Percentiles rank a stretch among this genome's conserved stretches.
These are phyloP conservation scores for Anser cygnoides DNA, from an alignment of 2,113 vertebrate species.

Conservation along the genomic window DNA sequence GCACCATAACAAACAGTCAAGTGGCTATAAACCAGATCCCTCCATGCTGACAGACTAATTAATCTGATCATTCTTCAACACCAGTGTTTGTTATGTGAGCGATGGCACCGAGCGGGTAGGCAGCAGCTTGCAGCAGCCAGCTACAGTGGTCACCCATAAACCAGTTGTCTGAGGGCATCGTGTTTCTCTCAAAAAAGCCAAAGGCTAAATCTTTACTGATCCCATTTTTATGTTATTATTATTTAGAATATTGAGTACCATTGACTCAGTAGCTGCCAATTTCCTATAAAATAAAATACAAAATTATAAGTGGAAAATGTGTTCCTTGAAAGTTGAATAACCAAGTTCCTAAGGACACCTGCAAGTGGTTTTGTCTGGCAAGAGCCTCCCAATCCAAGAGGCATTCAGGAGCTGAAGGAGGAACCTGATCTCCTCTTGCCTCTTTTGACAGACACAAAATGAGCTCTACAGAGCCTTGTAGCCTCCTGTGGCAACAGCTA, in stretches of 20 bases:
- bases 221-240: neutral
- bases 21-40: conserved; percentile 52
- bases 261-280: neutral
- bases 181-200: neutral
- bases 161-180: neutral
- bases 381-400: neutral
- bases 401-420: neutral
- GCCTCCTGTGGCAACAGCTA: neutral
- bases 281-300: neutral
- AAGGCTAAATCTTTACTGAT: neutral
- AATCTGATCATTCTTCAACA: conserved; percentile 44
- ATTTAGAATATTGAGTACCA: neutral
- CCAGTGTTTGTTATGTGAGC: neutral
- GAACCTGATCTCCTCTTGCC: neutral
- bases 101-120: neutral
- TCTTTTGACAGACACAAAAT: rapidly evolving
- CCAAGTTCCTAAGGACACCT: rapidly evolving
- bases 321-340: neutral
- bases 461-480: neutral
- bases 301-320: neutral
- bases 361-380: neutral
- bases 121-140: neutral
- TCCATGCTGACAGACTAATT: conserved; percentile 59
- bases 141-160: neutral
- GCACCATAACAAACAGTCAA: conserved; percentile 28